Evolutionary conservation across 2,113 vertebrate species (phyloP), one percentile per base, ranked within the genome.

Genomic region (Cavia porcellus): DNA sequence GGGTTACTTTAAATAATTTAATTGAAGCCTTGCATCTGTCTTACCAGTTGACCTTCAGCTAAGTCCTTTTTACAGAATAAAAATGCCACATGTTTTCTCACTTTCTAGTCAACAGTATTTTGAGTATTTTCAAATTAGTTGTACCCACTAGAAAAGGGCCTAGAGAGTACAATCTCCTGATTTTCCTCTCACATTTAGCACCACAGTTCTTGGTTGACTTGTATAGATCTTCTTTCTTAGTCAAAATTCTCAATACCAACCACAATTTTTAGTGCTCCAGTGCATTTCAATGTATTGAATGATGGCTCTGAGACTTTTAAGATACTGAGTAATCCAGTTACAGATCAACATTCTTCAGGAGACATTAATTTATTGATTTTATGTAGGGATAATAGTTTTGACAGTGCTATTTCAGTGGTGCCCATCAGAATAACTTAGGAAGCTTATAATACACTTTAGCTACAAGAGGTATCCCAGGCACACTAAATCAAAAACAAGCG

Each of bases 401-500:
- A 84, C 6, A 94, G 10, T 19, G 74, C n/a, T 52, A 7, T 88
- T n/a, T 50, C 19, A 42, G 22, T 57, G 11, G 1, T 64, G 3
- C 38, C 28, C 52, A 72, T 81, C 25, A 94, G 1, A 93, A 85
- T 89, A 2, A 7, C 22, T 72, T 82, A 45, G 2, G 47, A 94
- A 91, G 2, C 8, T 72, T 82, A n/a, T 88, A 47, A 92, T 91
- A 91, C 77, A 24, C 55, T 80, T 79, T 45, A 89, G 10, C 9
- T 92, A 32, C 30, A 42, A 92, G 81, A 70, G 7, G 1, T 85
- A 82, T 7, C 4, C 20, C 15, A 92, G n/a, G 17, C 5, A 35
- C 87, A 70, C 30, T 55, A 87, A 96, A 88, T 95, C 19, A 92
- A 20, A 81, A 93, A 88, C 64, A 89, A 90, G 28, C 52, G 50